Conservation (phyloP, 2,888 invertebrate genomes). For the Hemicrepidius hirtus region DNA sequence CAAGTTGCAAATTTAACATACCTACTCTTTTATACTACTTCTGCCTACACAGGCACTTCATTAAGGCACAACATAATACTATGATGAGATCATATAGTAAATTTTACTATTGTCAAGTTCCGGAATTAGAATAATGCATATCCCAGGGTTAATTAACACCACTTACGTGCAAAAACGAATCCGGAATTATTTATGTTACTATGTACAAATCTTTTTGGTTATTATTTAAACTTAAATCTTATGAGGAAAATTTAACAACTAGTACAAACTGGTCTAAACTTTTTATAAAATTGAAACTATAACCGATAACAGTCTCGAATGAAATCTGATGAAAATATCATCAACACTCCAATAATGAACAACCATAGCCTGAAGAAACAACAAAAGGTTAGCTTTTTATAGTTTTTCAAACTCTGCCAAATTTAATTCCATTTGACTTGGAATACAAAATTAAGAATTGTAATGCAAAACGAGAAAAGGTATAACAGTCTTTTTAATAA, state of each 20-base stretch:
- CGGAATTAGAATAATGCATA: constrained; percentile 11
- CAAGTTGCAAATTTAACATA: constrained; percentile 9
- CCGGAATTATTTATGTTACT: background rate
- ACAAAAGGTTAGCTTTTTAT: constrained; percentile 15
- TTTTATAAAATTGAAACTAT: constrained; percentile 51
- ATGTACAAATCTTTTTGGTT: constrained; percentile 37
- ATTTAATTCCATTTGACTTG: constrained; percentile 5
- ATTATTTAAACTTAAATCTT: constrained; percentile 43
- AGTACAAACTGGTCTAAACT: constrained; percentile 48
- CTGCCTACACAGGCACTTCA: constrained; percentile 36
- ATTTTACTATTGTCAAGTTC: constrained; percentile 37
- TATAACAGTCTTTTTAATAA: constrained; percentile 32
- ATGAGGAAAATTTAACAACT: constrained; percentile 40
- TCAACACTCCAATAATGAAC: background rate
- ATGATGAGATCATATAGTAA: constrained; percentile 48
- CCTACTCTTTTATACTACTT: constrained; percentile 33
- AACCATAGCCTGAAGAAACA: background rate
- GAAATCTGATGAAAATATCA: constrained; percentile 13
- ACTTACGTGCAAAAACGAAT: background rate
- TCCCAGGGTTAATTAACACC: no score
- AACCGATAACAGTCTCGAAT: constrained; percentile 39
- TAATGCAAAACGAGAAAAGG: background rate
- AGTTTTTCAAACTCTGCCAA: constrained; percentile 44
- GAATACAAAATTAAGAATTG: background rate
- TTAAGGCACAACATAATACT: constrained; percentile 42